Conservation (phyloP, 2,888 invertebrate genomes). For the Melinaea menophilus region DNA sequence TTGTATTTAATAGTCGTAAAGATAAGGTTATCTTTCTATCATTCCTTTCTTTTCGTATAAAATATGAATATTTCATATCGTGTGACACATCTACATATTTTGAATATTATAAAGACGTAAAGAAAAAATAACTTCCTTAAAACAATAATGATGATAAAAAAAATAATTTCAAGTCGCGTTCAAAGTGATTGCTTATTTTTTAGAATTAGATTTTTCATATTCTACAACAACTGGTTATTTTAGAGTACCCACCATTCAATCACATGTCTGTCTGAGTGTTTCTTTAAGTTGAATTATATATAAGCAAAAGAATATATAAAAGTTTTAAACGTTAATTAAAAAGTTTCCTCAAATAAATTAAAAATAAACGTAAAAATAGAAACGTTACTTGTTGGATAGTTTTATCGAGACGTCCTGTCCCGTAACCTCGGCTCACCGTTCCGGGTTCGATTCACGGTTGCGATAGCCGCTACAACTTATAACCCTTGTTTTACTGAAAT, state of each 20-base stretch:
- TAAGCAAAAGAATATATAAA: too few species aligned
- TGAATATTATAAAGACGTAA: background rate
- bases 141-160: too few species aligned
- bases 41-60: background rate
- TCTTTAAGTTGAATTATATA: too few species aligned
- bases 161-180: too few species aligned
- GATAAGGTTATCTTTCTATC: background rate
- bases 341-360: background rate
- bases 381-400: background rate
- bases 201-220: too few species aligned
- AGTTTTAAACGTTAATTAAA: background rate
- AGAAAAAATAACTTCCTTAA: too few species aligned
- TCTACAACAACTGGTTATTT: too few species aligned
- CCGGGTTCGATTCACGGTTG: constrained; percentile 27
- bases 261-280: too few species aligned
- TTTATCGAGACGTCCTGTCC: constrained; percentile 10
- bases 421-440: constrained; percentile 8
- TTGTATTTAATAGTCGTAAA: constrained; percentile 1
- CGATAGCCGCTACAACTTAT: constrained; percentile 24
- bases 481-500: constrained; percentile 19
- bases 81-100: constrained; percentile 8
- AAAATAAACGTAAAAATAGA: background rate
- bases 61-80: too few species aligned
- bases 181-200: too few species aligned
- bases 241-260: too few species aligned